Conservation (phyloP, 2,888 invertebrate species). For the Mesochorus sp. region DNA sequence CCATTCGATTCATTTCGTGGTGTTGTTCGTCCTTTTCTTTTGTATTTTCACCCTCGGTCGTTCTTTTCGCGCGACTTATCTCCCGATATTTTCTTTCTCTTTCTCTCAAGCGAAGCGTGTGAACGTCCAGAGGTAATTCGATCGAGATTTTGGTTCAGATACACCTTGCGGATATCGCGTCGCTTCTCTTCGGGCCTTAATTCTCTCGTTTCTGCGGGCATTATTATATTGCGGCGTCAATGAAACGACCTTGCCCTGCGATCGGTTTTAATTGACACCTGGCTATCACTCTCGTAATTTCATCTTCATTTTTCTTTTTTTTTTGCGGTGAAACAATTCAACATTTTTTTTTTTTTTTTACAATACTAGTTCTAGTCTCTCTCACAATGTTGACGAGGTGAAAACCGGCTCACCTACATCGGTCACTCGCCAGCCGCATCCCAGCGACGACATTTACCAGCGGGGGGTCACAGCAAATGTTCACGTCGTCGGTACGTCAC, state of each 20-base stretch:
- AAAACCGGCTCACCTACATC: constrained; percentile 75
- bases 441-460: constrained; percentile 77
- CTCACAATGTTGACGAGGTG: constrained; percentile 52
- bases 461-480: constrained; percentile 77
- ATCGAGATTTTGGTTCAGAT: constrained; percentile 77
- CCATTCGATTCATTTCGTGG: constrained; percentile 49
- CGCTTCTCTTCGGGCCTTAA: constrained; percentile 41
- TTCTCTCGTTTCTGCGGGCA: neutral
- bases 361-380: constrained; percentile 3
- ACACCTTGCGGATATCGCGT: constrained; percentile 61
- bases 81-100: constrained; percentile 25
- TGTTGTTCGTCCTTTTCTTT: constrained; percentile 58
- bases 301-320: too few species aligned
- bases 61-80: constrained; percentile 27
- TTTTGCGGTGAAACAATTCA: too few species aligned
- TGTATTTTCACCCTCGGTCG: constrained; percentile 41
- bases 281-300: too few species aligned
- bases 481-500: constrained; percentile 79
- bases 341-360: too few species aligned
- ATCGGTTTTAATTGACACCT: too few species aligned
- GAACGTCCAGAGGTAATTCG: constrained; percentile 77
- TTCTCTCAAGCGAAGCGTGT: constrained; percentile 74
- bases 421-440: constrained; percentile 74
- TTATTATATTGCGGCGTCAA: too few species aligned
- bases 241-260: too few species aligned